Percentiles rank a stretch among this genome's conserved stretches.
These are phyloP conservation scores for Amiota mariae DNA, from an alignment of 2,888 invertebrate species.

Conservation along the genomic window DNA sequence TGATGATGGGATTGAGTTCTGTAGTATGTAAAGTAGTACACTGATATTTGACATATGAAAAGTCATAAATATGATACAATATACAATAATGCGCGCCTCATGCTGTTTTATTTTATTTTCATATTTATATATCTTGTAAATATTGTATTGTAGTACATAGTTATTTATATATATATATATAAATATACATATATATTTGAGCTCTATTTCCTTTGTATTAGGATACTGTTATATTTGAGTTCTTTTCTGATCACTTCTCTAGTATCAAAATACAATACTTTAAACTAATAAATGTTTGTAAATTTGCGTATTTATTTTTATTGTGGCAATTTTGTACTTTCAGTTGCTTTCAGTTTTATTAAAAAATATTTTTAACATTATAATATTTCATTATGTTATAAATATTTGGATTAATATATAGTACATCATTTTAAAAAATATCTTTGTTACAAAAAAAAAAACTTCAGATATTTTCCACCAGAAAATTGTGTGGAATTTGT, in stretches of 20 bases:
- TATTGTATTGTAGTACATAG: background rate
- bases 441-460: too few species aligned
- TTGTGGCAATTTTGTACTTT: too few species aligned
- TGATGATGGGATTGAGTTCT: too few species aligned
- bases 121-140: background rate
- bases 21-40: background rate
- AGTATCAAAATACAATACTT: background rate
- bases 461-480: too few species aligned
- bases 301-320: too few species aligned
- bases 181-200: background rate
- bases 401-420: too few species aligned
- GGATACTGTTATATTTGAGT: background rate
- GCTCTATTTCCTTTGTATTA: background rate
- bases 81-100: background rate
- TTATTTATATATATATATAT: background rate
- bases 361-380: background rate
- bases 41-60: constrained; percentile 6
- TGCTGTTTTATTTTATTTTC: constrained; percentile 3
- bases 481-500: too few species aligned
- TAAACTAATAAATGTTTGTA: too few species aligned
- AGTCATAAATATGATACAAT: constrained; percentile 13
- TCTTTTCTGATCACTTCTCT: background rate
- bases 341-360: background rate
- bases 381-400: too few species aligned
- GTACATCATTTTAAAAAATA: too few species aligned